Conservation (phyloP, 1,140 invertebrate genomes). For the Globodera ellingtonae region DNA sequence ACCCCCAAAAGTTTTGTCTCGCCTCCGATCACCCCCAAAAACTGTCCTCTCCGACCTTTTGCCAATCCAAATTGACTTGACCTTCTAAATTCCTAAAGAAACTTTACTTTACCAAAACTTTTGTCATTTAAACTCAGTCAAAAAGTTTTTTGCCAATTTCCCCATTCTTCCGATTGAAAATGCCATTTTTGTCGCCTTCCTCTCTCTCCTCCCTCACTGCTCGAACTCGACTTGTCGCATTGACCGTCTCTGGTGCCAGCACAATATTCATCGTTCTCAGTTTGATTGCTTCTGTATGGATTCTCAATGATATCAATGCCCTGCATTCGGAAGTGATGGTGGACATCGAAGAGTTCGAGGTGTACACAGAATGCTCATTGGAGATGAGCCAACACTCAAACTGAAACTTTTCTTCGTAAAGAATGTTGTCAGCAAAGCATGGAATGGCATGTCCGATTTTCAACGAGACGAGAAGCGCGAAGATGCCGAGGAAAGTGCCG, state of each 20-base stretch:
- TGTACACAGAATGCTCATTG: neutral
- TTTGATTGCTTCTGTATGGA: neutral
- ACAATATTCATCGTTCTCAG: neutral
- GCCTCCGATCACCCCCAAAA: no score
- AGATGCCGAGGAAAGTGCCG: neutral
- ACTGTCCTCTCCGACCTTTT: no score
- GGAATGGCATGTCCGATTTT: neutral
- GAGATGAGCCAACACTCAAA: neutral
- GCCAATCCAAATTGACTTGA: no score
- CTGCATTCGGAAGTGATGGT: constrained; percentile 5
- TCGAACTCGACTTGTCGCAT: neutral
- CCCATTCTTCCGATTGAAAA: no score
- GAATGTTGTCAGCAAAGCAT: neutral
- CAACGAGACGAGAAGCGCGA: neutral
- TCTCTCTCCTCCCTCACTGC: neutral
- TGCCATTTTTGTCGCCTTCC: neutral
- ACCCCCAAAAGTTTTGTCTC: no score
- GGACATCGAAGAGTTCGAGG: constrained; percentile 1
- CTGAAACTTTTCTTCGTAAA: neutral
- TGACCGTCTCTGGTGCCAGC: neutral
- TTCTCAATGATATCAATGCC: constrained; percentile 1
- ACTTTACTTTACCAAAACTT: no score
- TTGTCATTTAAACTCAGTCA: no score
- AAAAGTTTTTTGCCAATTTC: no score
- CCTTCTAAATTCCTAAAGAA: no score